Base-by-base conservation (phyloP, 2,113 vertebrate species). In the Pterophyllum scalare region DNA sequence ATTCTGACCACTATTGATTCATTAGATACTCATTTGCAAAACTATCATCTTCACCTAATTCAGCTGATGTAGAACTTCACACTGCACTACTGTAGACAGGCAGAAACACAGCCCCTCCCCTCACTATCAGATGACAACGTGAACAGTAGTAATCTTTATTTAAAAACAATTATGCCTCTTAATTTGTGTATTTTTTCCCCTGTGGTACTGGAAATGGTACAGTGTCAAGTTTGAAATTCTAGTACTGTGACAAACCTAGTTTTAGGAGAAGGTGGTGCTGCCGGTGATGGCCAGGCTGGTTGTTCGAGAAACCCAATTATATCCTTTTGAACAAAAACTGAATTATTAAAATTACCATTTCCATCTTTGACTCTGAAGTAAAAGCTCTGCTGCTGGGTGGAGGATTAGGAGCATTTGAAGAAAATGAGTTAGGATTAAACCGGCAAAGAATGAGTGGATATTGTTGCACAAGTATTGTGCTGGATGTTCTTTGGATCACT, bases 341-440 rank as follows among this genome's bases (percentile, higher is more conserved):
- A 90, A 83, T 92, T 81, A 88, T 86, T 85, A 79, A 89, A 84
- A 87, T 80, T 31, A 80, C 75, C 59, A 84, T 85, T 78, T 85
- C 75, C 83, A 83, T 87, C 78, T 85, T 75, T 17, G 11, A 5
- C 28, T 62, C 4, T 31, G 70, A 31, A 58, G 38, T 54, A 43
- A 74, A 83, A 80, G 26, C 59, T 85, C 43, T 88, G 79, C 72
- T 74, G 56, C 59, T 75, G 38, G 49, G 26, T 59, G 62, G 60
- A 86, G 59, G 79, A 88, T 80, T 91, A 89, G 83, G 79, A 59
- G 7, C 40, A 67, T 70, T 79, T 85, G 78, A 85, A 76, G 82
- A 22, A 86, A 79, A 90, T 86, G 14, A 89, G 57, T 38, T 60
- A 22, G 70, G 24, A 79, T 85, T 84, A 72, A 86, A 87, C 75